Conservation (phyloP, 2,888 invertebrate genomes). For the Cloeon dipterum region DNA sequence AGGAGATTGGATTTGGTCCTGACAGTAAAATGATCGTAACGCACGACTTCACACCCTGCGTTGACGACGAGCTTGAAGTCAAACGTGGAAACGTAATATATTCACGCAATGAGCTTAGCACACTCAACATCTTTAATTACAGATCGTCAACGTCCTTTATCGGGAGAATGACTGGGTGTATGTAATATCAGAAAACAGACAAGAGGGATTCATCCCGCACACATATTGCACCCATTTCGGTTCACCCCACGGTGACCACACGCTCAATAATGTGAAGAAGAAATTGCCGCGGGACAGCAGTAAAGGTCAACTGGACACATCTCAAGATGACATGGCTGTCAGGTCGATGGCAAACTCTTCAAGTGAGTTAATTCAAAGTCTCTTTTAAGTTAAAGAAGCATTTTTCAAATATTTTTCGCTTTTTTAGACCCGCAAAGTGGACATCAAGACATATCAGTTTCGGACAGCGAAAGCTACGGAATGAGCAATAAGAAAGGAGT, state of each 20-base stretch:
- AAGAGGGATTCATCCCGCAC: slow-evolving; percentile 87
- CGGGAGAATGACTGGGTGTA: slow-evolving; percentile 96
- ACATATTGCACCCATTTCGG: slow-evolving; percentile 77
- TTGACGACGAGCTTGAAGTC: slow-evolving; percentile 80
- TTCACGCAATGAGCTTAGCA: neutral
- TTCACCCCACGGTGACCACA: slow-evolving; percentile 54
- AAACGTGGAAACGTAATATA: slow-evolving; percentile 60
- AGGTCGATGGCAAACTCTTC: slow-evolving; percentile 1
- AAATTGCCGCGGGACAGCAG: slow-evolving; percentile 50
- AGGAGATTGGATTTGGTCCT: slow-evolving; percentile 75
- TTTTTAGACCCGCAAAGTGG: neutral
- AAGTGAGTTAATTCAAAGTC: slow-evolving; percentile 20
- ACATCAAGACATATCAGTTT: slow-evolving; percentile 15
- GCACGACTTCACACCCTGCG: slow-evolving; percentile 86
- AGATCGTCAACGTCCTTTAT: slow-evolving; percentile 82
- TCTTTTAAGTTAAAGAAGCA: slow-evolving; percentile 15
- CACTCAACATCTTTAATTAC: slow-evolving; percentile 10
- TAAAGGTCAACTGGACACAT: slow-evolving; percentile 13
- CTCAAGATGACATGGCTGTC: slow-evolving; percentile 26
- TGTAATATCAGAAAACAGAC: slow-evolving; percentile 71
- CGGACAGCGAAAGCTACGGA: slow-evolving; percentile 34
- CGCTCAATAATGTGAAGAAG: slow-evolving; percentile 46
- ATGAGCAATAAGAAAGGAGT: slow-evolving; percentile 13
- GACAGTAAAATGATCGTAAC: slow-evolving; percentile 89
- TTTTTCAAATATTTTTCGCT: neutral